These are phyloP conservation scores for Pandemis heparana DNA, from an alignment of 2,888 invertebrate species.

Conservation along the genomic window DNA sequence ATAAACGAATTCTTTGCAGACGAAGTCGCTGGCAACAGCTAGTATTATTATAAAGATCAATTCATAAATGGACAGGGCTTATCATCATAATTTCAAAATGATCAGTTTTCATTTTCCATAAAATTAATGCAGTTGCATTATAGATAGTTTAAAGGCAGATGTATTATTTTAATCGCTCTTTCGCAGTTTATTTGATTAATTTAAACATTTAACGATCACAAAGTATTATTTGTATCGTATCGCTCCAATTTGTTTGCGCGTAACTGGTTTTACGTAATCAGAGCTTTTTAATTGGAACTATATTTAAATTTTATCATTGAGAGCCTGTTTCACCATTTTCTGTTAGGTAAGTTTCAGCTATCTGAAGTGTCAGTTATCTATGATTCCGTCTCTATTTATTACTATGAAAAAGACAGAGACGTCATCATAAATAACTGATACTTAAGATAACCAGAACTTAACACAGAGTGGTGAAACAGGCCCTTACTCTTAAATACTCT, in stretches of 20 bases:
- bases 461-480: no score
- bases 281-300: not conserved
- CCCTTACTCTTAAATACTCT: no score
- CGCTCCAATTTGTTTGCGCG: constrained; percentile 1
- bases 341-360: no score
- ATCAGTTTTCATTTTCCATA: not conserved
- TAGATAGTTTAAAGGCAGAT: not conserved
- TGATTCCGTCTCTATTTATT: no score
- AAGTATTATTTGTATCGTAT: not conserved
- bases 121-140: not conserved
- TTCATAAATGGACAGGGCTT: not conserved
- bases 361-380: no score
- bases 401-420: no score
- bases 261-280: constrained; percentile 4
- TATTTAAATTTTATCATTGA: not conserved
- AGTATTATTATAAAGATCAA: no score
- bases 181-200: not conserved
- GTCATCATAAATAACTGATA: no score
- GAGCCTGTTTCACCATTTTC: not conserved
- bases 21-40: no score
- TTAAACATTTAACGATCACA: constrained; percentile 5
- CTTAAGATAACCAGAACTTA: no score
- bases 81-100: not conserved
- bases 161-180: not conserved
- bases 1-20: no score